These are phyloP conservation scores for Crossaster papposus DNA, from an alignment of 53 echinoderm and acorn worm genomes.

Conservation along the genomic window DNA sequence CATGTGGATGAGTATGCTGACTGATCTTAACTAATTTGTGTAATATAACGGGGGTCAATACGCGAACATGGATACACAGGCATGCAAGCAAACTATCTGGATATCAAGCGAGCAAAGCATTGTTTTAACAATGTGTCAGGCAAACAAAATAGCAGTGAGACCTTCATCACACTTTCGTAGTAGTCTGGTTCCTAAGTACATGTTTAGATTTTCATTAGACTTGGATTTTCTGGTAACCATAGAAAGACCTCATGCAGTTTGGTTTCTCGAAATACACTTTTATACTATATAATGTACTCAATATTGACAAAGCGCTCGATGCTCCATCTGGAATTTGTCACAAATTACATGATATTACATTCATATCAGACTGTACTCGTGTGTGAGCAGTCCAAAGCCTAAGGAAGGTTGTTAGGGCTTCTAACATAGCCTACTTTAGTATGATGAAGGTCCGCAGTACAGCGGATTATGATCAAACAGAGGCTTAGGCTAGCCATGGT, in stretches of 20 bases:
- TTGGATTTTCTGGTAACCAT: not conserved
- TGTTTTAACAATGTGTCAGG: too few relatives aligned
- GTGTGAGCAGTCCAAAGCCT: not conserved
- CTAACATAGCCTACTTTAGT: not conserved
- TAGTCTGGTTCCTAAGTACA: not conserved
- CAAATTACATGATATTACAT: too few relatives aligned
- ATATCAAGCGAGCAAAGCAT: not conserved
- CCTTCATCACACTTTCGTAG: not conserved
- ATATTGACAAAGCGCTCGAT: too few relatives aligned
- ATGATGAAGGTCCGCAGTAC: not conserved
- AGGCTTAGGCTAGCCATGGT: slow-evolving; percentile 39
- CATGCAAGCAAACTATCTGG: not conserved
- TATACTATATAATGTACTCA: too few relatives aligned
- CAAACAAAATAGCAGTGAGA: not conserved
- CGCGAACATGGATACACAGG: not conserved
- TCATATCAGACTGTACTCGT: not conserved
- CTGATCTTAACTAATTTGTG: too few relatives aligned
- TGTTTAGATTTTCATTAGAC: not conserved
- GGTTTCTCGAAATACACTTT: too few relatives aligned
- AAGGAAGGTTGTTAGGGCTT: too few relatives aligned
- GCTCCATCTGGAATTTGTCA: too few relatives aligned
- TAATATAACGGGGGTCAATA: too few relatives aligned
- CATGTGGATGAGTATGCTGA: too few relatives aligned
- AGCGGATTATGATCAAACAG: not conserved
- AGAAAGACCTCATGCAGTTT: not conserved